Evolutionary conservation across 2,888 invertebrate genomes (phyloP).

Genomic region (Congeria kusceri): DNA sequence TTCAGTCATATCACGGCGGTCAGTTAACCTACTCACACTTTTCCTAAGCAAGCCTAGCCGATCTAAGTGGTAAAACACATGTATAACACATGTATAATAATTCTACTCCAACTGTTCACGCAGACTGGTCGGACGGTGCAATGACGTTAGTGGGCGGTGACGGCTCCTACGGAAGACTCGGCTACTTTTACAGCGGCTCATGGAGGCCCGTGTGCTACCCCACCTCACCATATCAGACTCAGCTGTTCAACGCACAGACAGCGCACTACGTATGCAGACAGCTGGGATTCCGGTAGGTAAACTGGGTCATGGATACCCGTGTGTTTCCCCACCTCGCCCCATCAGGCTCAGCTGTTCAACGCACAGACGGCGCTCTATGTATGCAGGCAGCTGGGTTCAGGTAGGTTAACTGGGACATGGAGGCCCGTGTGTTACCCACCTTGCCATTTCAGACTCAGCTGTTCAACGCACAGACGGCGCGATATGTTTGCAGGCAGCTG

Average conservation of each 20-base stretch:
- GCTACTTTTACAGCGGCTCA: conserved; percentile 31
- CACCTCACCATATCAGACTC: background rate
- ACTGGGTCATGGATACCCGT: conserved; percentile 51
- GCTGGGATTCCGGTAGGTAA: conserved; percentile 45
- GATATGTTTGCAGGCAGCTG: conserved; percentile 28
- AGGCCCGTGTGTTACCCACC: conserved; percentile 52
- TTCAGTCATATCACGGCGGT: no score
- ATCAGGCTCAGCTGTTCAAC: conserved; percentile 7
- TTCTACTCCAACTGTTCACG: background rate
- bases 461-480: conserved; percentile 31
- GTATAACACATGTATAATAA: no score
- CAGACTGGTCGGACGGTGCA: conserved; percentile 49
- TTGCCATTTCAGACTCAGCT: background rate
- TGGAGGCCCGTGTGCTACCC: conserved; percentile 60
- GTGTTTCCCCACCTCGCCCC: conserved; percentile 33
- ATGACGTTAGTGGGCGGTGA: conserved; percentile 44
- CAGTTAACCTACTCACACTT: no score
- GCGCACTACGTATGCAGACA: conserved; percentile 31
- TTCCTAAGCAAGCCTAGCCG: no score
- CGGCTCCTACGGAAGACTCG: conserved; percentile 50
- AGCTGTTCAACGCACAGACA: conserved; percentile 19
- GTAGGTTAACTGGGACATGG: conserved; percentile 45
- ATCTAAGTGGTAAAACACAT: no score
- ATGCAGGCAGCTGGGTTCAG: conserved; percentile 41
- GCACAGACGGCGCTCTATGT: conserved; percentile 31